These are phyloP conservation scores for Coregonus suidteri DNA, from an alignment of 2,797 vertebrate species.

Conservation along the genomic window DNA sequence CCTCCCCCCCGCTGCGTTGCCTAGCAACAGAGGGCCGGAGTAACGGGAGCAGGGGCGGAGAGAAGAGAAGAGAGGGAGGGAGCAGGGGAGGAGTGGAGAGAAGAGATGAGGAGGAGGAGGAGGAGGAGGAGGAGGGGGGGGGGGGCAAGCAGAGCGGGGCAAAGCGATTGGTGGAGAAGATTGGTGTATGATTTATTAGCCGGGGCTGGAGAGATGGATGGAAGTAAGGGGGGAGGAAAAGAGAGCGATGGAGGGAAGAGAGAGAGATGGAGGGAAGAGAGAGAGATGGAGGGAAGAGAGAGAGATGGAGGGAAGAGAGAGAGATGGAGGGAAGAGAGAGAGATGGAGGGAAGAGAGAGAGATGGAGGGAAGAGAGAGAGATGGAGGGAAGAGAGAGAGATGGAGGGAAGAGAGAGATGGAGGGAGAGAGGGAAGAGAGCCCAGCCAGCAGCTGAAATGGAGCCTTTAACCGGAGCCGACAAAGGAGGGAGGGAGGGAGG, in stretches of 20 bases:
- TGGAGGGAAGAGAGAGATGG: conserved; percentile 72
- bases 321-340: too few species aligned
- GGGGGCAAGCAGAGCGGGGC: too few species aligned
- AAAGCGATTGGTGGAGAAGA: too few species aligned
- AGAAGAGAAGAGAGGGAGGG: conserved; percentile 68
- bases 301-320: conserved; percentile 39
- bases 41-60: conserved; percentile 78
- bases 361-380: too few species aligned
- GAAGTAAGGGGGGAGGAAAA: too few species aligned
- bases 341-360: too few species aligned
- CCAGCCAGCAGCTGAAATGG: conserved; percentile 82
- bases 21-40: conserved; percentile 88
- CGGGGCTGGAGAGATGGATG: too few species aligned
- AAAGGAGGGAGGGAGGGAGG: conserved; percentile 41
- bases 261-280: too few species aligned
- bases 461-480: conserved; percentile 79
- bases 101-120: conserved; percentile 66
- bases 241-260: too few species aligned
- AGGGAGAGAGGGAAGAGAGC: conserved; percentile 75
- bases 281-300: too few species aligned
- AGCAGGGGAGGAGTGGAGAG: conserved; percentile 51
- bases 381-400: too few species aligned
- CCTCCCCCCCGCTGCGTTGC: conserved; percentile 78
- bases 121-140: conserved; percentile 33
- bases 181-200: too few species aligned